Conservation (phyloP, 2,113 vertebrate species). For the Eonycteris spelaea region DNA sequence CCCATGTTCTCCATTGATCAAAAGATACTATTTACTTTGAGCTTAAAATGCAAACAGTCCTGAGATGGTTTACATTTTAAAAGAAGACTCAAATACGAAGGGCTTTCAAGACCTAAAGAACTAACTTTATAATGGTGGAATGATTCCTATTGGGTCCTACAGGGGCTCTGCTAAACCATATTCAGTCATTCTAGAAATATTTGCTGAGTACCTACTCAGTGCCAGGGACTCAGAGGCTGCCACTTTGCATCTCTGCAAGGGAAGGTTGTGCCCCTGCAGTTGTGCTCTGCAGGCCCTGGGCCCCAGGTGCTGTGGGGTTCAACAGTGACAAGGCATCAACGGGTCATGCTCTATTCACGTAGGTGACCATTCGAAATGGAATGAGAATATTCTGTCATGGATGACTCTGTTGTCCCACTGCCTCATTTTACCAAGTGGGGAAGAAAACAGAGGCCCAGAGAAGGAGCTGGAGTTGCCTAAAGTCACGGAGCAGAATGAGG, state of each 20-base stretch:
- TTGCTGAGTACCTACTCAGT: background rate
- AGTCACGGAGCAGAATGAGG: background rate
- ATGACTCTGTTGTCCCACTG: background rate
- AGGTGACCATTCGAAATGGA: background rate
- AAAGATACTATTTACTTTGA: background rate
- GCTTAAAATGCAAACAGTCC: background rate
- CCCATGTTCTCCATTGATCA: background rate
- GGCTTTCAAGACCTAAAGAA: background rate
- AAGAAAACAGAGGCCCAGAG: background rate
- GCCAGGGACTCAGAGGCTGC: background rate
- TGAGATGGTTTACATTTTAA: background rate
- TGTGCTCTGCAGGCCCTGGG: background rate
- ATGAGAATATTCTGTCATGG: background rate
- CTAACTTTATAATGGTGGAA: background rate
- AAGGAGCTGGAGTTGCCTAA: background rate
- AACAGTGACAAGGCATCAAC: background rate
- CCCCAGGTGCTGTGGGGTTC: background rate
- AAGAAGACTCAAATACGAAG: background rate
- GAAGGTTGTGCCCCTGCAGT: background rate
- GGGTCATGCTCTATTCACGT: background rate
- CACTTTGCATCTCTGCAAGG: background rate
- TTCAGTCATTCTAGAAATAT: background rate
- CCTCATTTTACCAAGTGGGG: background rate
- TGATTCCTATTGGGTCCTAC: background rate
- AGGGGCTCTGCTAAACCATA: background rate